Evolutionary conservation across 2,113 vertebrate species (phyloP), one percentile per base, ranked within the genome.

Genomic region (Notothenia coriiceps): DNA sequence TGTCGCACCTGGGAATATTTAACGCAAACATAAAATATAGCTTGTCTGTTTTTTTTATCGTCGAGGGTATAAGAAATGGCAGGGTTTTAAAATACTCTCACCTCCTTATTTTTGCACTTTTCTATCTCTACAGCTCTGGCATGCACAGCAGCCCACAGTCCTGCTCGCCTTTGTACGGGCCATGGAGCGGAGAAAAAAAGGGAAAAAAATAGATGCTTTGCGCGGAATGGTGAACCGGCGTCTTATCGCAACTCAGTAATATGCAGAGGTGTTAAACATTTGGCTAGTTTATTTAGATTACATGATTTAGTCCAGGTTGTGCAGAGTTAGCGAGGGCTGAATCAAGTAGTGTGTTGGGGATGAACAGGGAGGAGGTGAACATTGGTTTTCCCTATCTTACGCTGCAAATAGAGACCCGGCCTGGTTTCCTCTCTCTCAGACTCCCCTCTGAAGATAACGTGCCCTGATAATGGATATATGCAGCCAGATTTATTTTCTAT

Each of bases 211-310:
- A 70, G 79, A 83, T 84, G 80, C 80, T 82, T 84, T 76, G 81
- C 80, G 74, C 69, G 49, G 78, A 86, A 68, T 74, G 77, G 87
- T 88, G 80, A 90, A 91, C 84, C 89, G 73, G 84, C 74, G 70
- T 71, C 86, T 93, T 94, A 94, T 94, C 92, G n/a, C 54, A 11
- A 6, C 84, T 75, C 87, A 80, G 88, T 93, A 93, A 93, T 94
- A 93, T 89, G 90, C 86, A 83, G 88, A 92, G 91, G 93, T 93
- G 92, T 95, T 92, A 93, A 94, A 94, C 93, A 94, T 95, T 95
- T 91, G 77, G 88, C 82, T 83, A 77, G 76, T 87, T 95, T 93
- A 94, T 94, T 95, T 89, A 93, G 94, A 94, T 94, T 88, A 88
- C 92, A 79, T 86, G 89, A 93, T 94, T 94, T 83, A 79, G 80